Evolutionary conservation across 2,113 vertebrate species (phyloP).

Genomic region (Paratilapia polleni): DNA sequence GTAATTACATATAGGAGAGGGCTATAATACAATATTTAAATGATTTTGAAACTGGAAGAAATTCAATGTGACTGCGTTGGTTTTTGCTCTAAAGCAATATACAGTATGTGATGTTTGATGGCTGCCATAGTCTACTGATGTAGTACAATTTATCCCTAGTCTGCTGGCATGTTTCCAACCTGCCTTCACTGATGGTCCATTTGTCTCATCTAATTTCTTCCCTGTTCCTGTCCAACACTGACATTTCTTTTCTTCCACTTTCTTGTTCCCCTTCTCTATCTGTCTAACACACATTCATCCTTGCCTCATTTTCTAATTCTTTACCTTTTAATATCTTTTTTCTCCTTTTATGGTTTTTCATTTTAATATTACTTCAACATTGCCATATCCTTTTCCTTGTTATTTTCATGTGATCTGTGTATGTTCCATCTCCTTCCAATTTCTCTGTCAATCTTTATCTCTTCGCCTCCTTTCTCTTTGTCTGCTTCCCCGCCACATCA

Average conservation of each 20-base stretch:
- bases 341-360: not conserved
- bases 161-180: conserved; percentile 51
- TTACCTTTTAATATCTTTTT: not conserved
- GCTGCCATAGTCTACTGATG: conserved; percentile 34
- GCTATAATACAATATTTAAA: not conserved
- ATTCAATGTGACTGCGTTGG: not conserved
- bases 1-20: not conserved
- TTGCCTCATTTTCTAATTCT: not conserved
- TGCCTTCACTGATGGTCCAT: conserved; percentile 41
- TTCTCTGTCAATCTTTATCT: conserved; percentile 22
- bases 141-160: conserved; percentile 45
- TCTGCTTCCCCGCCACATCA: not conserved
- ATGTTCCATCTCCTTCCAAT: not conserved
- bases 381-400: not conserved
- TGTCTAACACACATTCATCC: not conserved
- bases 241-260: conserved; percentile 29
- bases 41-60: not conserved
- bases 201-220: conserved; percentile 63
- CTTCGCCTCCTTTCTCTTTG: not conserved
- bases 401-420: conserved; percentile 10
- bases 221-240: conserved; percentile 38
- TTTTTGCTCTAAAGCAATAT: not conserved
- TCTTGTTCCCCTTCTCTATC: conserved; percentile 18
- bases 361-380: not conserved
- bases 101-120: conserved; percentile 19